Conservation (phyloP, 2,797 vertebrate genomes). For the Streptopelia turtur region DNA sequence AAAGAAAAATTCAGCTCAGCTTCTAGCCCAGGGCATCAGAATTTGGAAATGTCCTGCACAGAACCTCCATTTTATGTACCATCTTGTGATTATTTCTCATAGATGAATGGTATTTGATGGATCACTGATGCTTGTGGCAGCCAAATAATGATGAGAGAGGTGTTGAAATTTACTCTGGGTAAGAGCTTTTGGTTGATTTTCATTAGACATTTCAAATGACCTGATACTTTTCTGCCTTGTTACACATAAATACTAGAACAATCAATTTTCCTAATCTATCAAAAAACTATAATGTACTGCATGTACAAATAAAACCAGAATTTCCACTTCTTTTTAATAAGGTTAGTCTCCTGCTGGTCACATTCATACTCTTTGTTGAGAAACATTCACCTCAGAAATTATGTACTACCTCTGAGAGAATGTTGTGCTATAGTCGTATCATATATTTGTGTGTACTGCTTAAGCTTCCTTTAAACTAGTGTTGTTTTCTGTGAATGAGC, state of each 20-base stretch:
- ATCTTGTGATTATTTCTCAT: background rate
- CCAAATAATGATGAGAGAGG: background rate
- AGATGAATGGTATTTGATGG: background rate
- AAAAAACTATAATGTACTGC: background rate
- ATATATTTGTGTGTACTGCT: background rate
- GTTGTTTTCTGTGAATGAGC: background rate
- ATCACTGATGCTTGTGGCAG: background rate
- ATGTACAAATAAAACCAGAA: background rate
- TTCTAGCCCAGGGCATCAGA: background rate
- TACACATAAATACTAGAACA: background rate
- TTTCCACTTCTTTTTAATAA: background rate
- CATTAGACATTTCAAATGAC: background rate
- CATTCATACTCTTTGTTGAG: background rate
- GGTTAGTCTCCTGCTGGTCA: background rate
- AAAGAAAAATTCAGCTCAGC: background rate
- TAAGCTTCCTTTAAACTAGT: background rate
- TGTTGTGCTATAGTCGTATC: background rate
- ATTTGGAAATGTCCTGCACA: background rate
- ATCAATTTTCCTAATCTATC: background rate
- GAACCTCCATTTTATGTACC: background rate
- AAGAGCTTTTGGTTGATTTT: background rate
- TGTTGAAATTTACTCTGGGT: background rate
- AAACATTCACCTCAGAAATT: background rate
- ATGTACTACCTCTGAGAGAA: background rate
- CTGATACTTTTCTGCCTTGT: background rate